Evolutionary conservation across 2,113 vertebrate species (phyloP), one percentile per base, ranked within the genome.

Genomic region (Physeter macrocephalus): DNA sequence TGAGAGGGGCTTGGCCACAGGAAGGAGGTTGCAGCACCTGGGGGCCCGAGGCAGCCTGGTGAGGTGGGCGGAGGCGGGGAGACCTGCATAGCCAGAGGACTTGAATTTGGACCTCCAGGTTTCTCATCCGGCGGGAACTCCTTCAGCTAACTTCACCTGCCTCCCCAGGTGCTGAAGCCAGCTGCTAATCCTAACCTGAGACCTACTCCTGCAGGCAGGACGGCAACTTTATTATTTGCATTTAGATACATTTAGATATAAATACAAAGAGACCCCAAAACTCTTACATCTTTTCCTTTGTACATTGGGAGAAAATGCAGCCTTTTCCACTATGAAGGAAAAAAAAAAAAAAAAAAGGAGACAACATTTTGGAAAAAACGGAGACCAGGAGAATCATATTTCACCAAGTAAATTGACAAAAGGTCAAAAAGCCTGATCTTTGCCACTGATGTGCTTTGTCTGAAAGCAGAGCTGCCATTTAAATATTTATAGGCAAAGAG

Each of bases 361-460:
- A 71, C 34, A 36, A 29, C 57, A 17, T 23, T 41, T 31, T 25
- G 81, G 41, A 9, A 78, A 93, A 94, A 96, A 90, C 18, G 13
- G 46, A 96, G 89, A 96, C 92, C 80, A 89, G 78, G 25, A 66
- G 98, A 97, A 95, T 98, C 83, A 8, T 89, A 69, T 98, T 98
- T 98, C 98, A 97, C 95, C 39, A 80, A 97, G 96, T 69, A 98
- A 98, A 98, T 96, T 98, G 98, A 97, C 96, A 92, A 98, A 98
- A 98, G 98, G 98, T 98, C 98, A 98, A 94, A 98, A 98, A 98
- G 97, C 96, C 98, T 98, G 98, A 98, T 97, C 97, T 94, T 80
- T 96, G 98, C 97, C 97, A 66, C 97, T 11, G 95, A 82, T n/a
- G 88, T 82, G 90, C 94, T 92, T n/a, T 75, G 92, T 67, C 98